Conservation (phyloP, 2,113 vertebrate species). For the Sapayoa aenigma region DNA sequence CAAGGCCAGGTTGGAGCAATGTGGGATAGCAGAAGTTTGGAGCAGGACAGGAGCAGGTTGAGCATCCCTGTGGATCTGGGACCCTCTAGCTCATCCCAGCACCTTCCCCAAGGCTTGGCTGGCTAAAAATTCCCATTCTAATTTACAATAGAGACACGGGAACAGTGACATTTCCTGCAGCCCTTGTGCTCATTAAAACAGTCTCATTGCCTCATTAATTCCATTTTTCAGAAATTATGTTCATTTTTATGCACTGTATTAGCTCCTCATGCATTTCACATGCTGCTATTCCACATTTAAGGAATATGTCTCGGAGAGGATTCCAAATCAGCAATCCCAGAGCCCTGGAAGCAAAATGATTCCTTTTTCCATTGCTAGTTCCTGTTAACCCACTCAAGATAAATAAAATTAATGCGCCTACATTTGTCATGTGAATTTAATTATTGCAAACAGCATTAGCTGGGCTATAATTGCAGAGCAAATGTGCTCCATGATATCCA, state of each 20-base stretch:
- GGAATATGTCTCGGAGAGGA: not conserved
- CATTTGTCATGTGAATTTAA: constrained; percentile 66
- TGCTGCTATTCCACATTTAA: constrained; percentile 38
- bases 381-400: constrained; percentile 67
- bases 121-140: not conserved
- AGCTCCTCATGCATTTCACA: constrained; percentile 43
- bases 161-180: constrained; percentile 57
- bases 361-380: constrained; percentile 38
- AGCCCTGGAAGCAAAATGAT: constrained; percentile 45
- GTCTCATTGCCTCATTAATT: constrained; percentile 64
- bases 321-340: constrained; percentile 49
- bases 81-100: not conserved
- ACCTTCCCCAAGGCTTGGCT: not conserved
- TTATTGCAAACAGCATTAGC: constrained; percentile 62
- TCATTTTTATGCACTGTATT: constrained; percentile 33
- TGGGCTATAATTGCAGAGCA: not conserved
- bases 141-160: constrained; percentile 38
- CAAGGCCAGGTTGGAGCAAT: not conserved
- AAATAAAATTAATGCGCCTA: constrained; percentile 67
- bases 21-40: not conserved
- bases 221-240: constrained; percentile 45
- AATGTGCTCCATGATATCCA: not conserved
- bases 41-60: not conserved
- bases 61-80: not conserved
- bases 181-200: constrained; percentile 53